phyloP scores from a whole-genome alignment of 2,888 invertebrate species.

The Megalurothrips usitatus region DNA sequence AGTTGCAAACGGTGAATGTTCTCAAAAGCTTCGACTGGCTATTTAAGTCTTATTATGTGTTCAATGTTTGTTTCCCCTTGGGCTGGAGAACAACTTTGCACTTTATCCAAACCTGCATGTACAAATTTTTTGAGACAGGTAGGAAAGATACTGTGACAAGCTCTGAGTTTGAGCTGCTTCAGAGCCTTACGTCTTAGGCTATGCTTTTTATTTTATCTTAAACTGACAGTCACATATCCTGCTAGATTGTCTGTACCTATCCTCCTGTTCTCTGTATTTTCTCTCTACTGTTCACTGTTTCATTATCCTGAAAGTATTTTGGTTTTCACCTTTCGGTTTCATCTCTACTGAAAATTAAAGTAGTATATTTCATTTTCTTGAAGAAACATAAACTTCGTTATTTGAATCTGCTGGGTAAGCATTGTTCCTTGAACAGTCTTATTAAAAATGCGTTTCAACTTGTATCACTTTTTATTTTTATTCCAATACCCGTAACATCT shows the following conservation, averaged over 20 bases:
- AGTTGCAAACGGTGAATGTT: neutral
- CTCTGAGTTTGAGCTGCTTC: neutral
- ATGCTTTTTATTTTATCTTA: too few relatives aligned
- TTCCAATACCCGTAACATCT: too few relatives aligned
- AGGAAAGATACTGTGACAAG: neutral
- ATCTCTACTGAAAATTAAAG: too few relatives aligned
- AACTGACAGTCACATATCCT: too few relatives aligned
- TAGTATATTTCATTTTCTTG: too few relatives aligned
- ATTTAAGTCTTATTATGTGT: neutral
- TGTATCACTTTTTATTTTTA: too few relatives aligned
- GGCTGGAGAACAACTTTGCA: neutral
- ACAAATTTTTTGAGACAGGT: neutral
- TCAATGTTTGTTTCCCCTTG: neutral
- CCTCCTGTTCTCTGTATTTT: neutral
- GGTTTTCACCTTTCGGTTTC: too few relatives aligned
- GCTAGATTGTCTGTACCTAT: neutral
- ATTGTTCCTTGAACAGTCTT: neutral
- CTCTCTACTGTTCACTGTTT: neutral
- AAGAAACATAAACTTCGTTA: too few relatives aligned
- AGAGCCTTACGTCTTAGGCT: too few relatives aligned
- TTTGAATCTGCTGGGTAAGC: neutral
- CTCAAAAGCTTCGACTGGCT: neutral
- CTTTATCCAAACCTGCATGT: neutral
- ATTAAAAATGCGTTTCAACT: too few relatives aligned
- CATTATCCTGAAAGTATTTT: too few relatives aligned